phyloP scores from a whole-genome alignment of 2,113 vertebrate species.

The Dolichallabes microphthalmus region DNA sequence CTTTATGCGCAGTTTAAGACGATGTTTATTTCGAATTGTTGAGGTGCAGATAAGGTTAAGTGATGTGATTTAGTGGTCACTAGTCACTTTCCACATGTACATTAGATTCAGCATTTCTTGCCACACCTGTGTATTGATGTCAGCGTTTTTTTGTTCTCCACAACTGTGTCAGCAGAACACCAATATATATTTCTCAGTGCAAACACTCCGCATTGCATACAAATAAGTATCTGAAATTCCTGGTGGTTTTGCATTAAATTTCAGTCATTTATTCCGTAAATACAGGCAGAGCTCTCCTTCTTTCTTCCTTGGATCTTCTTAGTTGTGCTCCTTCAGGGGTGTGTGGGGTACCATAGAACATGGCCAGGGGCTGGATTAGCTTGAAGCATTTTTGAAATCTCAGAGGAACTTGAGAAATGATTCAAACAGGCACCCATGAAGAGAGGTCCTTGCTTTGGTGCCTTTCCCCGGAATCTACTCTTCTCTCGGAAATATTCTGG shows the following conservation, averaged over 20 bases:
- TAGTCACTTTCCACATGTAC: slow-evolving; percentile 35
- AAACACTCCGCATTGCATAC: neutral
- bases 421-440: slow-evolving; percentile 7
- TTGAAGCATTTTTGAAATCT: slow-evolving; percentile 7
- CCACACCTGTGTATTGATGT: slow-evolving; percentile 8
- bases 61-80: slow-evolving; percentile 34
- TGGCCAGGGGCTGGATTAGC: slow-evolving; percentile 18
- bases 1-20: slow-evolving; percentile 16
- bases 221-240: neutral
- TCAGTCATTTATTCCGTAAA: neutral
- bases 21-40: slow-evolving; percentile 19
- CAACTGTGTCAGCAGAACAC: slow-evolving; percentile 10
- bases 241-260: neutral
- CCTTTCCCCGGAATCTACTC: slow-evolving; percentile 18
- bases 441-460: no score
- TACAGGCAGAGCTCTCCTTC: neutral
- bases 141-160: slow-evolving; percentile 20
- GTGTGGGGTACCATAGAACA: slow-evolving; percentile 1
- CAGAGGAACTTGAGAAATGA: neutral
- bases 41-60: slow-evolving; percentile 41
- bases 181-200: slow-evolving; percentile 2
- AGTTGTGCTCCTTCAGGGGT: slow-evolving; percentile 10
- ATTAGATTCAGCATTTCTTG: slow-evolving; percentile 2
- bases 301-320: neutral
- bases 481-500: slow-evolving; percentile 41